A percentile compares a stretch with the other conserved stretches of the same genome.
Evolutionary conservation across 1,140 invertebrate species (phyloP).

Genomic region (Drosophila gunungcola): DNA sequence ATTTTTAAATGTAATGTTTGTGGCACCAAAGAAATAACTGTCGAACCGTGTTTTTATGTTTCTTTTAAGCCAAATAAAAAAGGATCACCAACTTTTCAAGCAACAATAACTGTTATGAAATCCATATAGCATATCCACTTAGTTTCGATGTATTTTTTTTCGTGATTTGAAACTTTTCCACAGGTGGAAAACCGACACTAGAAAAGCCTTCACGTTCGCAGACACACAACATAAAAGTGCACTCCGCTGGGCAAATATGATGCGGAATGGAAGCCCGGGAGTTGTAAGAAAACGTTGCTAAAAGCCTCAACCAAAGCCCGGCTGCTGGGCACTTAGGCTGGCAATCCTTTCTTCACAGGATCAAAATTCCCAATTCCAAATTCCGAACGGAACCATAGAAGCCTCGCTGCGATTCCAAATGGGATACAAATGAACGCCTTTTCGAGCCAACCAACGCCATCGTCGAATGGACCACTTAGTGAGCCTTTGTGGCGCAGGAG

Average conservation of each 20-base stretch:
- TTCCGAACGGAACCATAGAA: conserved; percentile 13
- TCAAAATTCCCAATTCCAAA: conserved; percentile 40
- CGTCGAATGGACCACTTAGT: conserved; percentile 73
- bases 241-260: conserved; percentile 21
- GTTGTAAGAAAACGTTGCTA: conserved; percentile 22
- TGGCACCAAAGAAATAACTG: background rate
- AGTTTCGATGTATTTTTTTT: conserved; percentile 3
- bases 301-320: conserved; percentile 21
- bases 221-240: conserved; percentile 47
- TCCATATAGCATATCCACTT: conserved; percentile 8
- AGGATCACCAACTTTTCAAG: background rate
- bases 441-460: conserved; percentile 24
- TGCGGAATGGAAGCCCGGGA: conserved; percentile 17
- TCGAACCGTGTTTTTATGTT: background rate
- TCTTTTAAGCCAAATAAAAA: background rate
- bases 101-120: background rate
- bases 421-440: conserved; percentile 61
- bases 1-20: too few relatives aligned
- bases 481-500: conserved; percentile 47
- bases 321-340: conserved; percentile 40
- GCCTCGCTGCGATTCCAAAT: conserved; percentile 39
- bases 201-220: conserved; percentile 9
- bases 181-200: conserved; percentile 4
- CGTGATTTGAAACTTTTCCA: conserved; percentile 16
- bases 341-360: conserved; percentile 50